These are phyloP conservation scores for Microdon myrmicae DNA, from an alignment of 2,888 invertebrate genomes.

Conservation along the genomic window DNA sequence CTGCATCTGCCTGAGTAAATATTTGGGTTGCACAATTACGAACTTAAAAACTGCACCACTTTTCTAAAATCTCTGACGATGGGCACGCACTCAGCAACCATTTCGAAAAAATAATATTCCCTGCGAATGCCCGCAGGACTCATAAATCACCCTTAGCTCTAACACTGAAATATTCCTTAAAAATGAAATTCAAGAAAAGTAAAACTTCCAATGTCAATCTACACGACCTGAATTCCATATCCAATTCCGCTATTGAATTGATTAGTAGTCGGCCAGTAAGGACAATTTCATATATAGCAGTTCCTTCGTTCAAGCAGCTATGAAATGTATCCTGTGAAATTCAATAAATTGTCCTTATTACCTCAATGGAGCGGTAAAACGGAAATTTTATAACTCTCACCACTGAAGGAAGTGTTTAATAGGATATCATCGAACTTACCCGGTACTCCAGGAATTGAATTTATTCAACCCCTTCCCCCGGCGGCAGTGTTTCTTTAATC, in stretches of 20 bases:
- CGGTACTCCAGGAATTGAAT: too few species aligned
- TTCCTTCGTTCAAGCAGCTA: background rate
- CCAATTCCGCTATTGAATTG: constrained; percentile 2
- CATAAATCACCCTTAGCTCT: background rate
- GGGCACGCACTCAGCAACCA: too few species aligned
- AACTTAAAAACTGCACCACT: too few species aligned
- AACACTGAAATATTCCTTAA: background rate
- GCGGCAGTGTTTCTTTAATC: constrained; percentile 24
- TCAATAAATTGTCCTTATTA: constrained; percentile 66
- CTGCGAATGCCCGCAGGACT: background rate
- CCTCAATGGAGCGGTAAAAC: constrained; percentile 63
- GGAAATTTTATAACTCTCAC: constrained; percentile 60
- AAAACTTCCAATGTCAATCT: background rate
- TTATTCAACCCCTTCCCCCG: constrained; percentile 2
- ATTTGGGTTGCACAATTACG: too few species aligned
- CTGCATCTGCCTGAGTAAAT: too few species aligned
- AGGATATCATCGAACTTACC: constrained; percentile 25
- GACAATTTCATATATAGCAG: background rate
- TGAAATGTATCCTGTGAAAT: constrained; percentile 34
- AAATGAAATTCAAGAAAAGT: constrained; percentile 1
- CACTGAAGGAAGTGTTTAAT: constrained; percentile 57
- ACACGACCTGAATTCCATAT: constrained; percentile 10
- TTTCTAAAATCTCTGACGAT: too few species aligned
- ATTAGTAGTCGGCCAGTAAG: background rate
- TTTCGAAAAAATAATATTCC: too few species aligned